These are phyloP conservation scores for Cremastobaeus sp. DNA, from an alignment of 2,888 invertebrate genomes.

Conservation along the genomic window DNA sequence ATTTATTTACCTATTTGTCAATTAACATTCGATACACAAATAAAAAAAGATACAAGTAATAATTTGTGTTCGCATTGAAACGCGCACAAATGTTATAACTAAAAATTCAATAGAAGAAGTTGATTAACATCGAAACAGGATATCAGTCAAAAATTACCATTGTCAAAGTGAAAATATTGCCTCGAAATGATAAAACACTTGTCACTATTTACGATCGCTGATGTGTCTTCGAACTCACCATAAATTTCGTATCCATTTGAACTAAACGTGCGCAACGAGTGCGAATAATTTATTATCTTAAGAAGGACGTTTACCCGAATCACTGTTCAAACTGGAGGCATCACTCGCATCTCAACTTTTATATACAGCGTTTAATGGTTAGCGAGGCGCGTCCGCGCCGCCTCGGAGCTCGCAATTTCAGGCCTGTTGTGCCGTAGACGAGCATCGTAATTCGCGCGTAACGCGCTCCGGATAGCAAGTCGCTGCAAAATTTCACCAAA, in stretches of 20 bases:
- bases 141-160: too few relatives aligned
- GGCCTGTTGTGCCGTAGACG: conserved; percentile 28
- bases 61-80: too few relatives aligned
- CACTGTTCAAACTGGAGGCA: conserved; percentile 11
- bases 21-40: too few relatives aligned
- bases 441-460: conserved; percentile 36
- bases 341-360: conserved; percentile 25
- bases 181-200: too few relatives aligned
- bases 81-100: too few relatives aligned
- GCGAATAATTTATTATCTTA: neutral
- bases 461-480: conserved; percentile 50
- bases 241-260: conserved; percentile 26
- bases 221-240: too few relatives aligned
- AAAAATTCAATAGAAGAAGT: too few relatives aligned
- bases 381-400: conserved; percentile 47
- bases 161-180: too few relatives aligned
- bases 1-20: too few relatives aligned
- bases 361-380: conserved; percentile 50
- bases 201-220: too few relatives aligned
- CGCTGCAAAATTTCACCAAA: conserved; percentile 45
- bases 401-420: conserved; percentile 40
- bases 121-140: too few relatives aligned
- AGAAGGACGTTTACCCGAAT: conserved; percentile 25
- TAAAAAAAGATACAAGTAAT: too few relatives aligned
- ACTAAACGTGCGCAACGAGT: neutral